Percentiles rank a stretch among this genome's conserved stretches.
These are phyloP conservation scores for Leucozona laternaria DNA, from an alignment of 2,888 invertebrate genomes.

Conservation along the genomic window DNA sequence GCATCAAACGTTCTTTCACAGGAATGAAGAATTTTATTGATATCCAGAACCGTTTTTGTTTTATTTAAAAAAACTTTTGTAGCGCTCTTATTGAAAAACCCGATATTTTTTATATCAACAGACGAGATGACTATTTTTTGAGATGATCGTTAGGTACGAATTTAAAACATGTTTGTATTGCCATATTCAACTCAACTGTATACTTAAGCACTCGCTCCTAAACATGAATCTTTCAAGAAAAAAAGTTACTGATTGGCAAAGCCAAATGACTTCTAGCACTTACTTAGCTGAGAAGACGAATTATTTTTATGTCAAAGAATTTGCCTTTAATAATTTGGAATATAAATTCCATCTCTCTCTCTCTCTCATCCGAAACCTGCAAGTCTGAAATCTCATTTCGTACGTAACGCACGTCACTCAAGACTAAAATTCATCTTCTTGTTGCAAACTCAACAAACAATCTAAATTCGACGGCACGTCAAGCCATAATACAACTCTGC, in stretches of 20 bases:
- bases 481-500: not conserved
- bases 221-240: not conserved
- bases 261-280: not conserved
- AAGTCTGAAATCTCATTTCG: slow-evolving; percentile 29
- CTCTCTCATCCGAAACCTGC: not conserved
- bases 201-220: too few species aligned
- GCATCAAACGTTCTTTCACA: too few species aligned
- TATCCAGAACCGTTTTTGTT: too few species aligned
- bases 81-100: too few species aligned
- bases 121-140: too few species aligned
- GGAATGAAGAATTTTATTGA: too few species aligned
- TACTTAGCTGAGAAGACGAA: not conserved
- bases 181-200: too few species aligned
- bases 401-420: slow-evolving; percentile 38
- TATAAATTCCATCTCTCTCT: not conserved
- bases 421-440: slow-evolving; percentile 42
- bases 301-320: not conserved
- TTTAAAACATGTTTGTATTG: too few species aligned
- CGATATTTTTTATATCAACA: too few species aligned
- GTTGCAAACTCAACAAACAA: slow-evolving; percentile 49
- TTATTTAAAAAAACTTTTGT: too few species aligned
- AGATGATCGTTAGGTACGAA: too few species aligned
- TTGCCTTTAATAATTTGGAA: not conserved
- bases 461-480: slow-evolving; percentile 36
- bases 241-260: not conserved